Evolutionary conservation across 2,888 invertebrate species (phyloP).

Genomic region (Ormyrus thymus): DNA sequence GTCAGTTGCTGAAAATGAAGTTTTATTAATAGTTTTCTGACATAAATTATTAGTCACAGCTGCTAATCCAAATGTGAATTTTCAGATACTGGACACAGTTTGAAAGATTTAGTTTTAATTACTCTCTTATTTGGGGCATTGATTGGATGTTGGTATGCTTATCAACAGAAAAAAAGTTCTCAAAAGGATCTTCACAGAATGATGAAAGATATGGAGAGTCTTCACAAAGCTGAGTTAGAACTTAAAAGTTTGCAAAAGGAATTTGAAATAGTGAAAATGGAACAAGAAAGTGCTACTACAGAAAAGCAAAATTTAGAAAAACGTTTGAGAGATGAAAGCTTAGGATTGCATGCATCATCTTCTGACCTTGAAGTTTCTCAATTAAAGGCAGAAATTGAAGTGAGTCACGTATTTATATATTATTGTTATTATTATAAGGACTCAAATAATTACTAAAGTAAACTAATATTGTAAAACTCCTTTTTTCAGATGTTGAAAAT

Average conservation of each 20-base stretch:
- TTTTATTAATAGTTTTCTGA: background rate
- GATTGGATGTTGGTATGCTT: constrained; percentile 93
- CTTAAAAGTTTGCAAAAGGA: constrained; percentile 89
- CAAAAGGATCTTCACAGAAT: constrained; percentile 91
- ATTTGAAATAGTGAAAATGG: constrained; percentile 88
- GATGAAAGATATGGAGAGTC: constrained; percentile 95
- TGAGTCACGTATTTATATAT: constrained; percentile 64
- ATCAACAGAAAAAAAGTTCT: constrained; percentile 91
- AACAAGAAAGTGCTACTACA: constrained; percentile 88
- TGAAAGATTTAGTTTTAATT: constrained; percentile 94
- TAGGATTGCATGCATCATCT: constrained; percentile 84
- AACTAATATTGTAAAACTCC: constrained; percentile 6
- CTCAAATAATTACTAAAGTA: too few relatives aligned
- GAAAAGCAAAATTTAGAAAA: constrained; percentile 90
- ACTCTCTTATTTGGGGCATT: constrained; percentile 89
- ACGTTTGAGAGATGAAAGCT: constrained; percentile 84
- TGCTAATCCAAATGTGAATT: constrained; percentile 57
- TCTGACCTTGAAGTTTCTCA: constrained; percentile 89
- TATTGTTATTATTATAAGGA: background rate
- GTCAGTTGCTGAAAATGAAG: constrained; percentile 74
- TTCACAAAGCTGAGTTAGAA: constrained; percentile 92
- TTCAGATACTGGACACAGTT: constrained; percentile 84
- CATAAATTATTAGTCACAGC: constrained; percentile 35
- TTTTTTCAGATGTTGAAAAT: constrained; percentile 82
- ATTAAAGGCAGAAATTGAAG: constrained; percentile 89